These are phyloP conservation scores for Enteromius fasciolatus DNA, from an alignment of 2,797 vertebrate genomes.

Conservation along the genomic window DNA sequence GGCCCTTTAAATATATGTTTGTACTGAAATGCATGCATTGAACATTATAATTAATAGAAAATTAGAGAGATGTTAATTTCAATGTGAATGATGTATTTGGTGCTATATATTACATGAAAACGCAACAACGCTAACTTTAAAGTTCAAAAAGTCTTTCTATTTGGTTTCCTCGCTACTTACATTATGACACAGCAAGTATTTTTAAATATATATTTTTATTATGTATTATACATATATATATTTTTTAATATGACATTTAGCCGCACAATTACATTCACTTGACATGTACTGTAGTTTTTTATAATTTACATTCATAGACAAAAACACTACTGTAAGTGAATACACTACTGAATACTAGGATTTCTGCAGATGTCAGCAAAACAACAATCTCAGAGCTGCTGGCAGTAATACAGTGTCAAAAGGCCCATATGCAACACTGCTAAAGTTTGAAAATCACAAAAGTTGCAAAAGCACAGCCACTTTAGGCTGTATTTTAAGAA, in stretches of 20 bases:
- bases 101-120: not conserved
- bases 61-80: not conserved
- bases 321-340: not conserved
- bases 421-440: not conserved
- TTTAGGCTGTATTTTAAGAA: not conserved
- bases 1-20: not conserved
- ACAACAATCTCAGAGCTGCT: not conserved
- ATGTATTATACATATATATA: not conserved
- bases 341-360: not conserved
- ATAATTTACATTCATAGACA: constrained; percentile 1
- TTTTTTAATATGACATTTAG: constrained; percentile 5
- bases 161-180: not conserved
- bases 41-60: not conserved
- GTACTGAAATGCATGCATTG: not conserved
- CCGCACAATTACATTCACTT: not conserved
- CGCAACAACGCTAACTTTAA: not conserved
- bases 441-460: not conserved
- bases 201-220: constrained; percentile 18
- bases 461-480: not conserved
- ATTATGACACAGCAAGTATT: not conserved
- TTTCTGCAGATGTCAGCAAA: not conserved
- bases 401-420: not conserved
- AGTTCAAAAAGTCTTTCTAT: not conserved
- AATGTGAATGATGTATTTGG: not conserved
- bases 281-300: not conserved